Evolutionary conservation across 2,888 invertebrate species (phyloP).

Genomic region (Latheticus oryzae): DNA sequence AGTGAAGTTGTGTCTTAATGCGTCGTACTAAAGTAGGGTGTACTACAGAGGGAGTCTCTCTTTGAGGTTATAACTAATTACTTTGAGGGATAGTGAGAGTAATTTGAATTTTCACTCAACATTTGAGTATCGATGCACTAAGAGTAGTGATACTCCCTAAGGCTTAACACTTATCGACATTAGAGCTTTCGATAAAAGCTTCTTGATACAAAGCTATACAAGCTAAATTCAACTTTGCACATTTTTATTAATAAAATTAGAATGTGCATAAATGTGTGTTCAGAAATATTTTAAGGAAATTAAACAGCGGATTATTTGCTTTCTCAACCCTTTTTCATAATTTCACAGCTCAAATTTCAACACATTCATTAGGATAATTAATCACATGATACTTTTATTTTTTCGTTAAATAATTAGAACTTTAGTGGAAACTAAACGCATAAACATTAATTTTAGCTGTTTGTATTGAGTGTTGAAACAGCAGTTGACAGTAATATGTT

Average conservation of each 20-base stretch:
- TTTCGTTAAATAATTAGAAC: too few relatives aligned
- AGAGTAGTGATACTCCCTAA: conserved; percentile 26
- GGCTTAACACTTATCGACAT: conserved; percentile 25
- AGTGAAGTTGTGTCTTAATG: conserved; percentile 33
- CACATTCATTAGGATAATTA: conserved; percentile 50
- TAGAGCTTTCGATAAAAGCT: conserved; percentile 23
- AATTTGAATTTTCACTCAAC: conserved; percentile 37
- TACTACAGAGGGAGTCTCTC: conserved; percentile 24
- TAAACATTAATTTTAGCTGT: too few relatives aligned
- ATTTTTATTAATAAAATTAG: conserved; percentile 9
- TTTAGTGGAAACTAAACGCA: too few relatives aligned
- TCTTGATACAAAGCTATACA: conserved; percentile 8
- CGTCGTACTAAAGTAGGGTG: conserved; percentile 31
- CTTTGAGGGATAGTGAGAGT: conserved; percentile 36
- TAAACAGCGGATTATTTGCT: conserved; percentile 40
- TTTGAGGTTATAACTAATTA: conserved; percentile 38
- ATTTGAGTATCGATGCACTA: conserved; percentile 33
- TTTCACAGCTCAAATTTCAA: conserved; percentile 40
- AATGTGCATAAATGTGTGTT: conserved; percentile 19
- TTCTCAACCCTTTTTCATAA: conserved; percentile 33
- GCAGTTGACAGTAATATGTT: too few relatives aligned
- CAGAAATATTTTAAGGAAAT: conserved; percentile 27
- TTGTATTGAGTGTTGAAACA: too few relatives aligned
- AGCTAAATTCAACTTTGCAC: conserved; percentile 12
- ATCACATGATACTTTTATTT: conserved; percentile 36